Base-by-base conservation (phyloP, 2,797 vertebrate species). In the Harpagifer antarcticus region DNA sequence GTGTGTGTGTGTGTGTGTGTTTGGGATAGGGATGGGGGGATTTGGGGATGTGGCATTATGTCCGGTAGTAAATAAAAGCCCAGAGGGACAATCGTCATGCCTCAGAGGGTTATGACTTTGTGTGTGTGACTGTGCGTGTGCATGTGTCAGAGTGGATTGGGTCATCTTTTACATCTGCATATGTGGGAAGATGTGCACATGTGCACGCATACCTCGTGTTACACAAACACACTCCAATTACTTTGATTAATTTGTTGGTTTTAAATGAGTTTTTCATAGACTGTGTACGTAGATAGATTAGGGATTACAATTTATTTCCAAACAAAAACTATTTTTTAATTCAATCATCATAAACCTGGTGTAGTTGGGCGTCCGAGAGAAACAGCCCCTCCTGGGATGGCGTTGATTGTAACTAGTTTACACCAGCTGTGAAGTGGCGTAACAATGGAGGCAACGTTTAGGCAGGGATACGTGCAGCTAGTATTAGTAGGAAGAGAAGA, bases 31-130 rank as follows among this genome's bases (percentile, higher is more conserved):
- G 33, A 9, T 59, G 3, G 20, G 43, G 66, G 69, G 57, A 9
- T 6, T 37, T 37, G 27, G 60, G 78, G 80, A 74, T 74, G 71
- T 60, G 72, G 78, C 82, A 88, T 90, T 86, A 81, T 86, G 86
- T 80, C 71, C 67, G 85, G 82, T 61, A 89, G 89, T 91, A 88
- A 91, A 90, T 91, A 79, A 91, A 97, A 97, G 95, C 96, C 96
- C 95, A 92, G 90, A 94, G 95, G 95, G 96, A 89, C 49, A 15
- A 84, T 27, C 23, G 4, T 96, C 96, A 96, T 93, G 95, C 95
- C 95, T 95, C 91, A 94, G 90, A 95, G 94, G 95, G 94, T 93
- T 52, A 19, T 92, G 94, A 89, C 88, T 44, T 27, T 63, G 49
- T 65, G 31, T 64, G 50, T 57, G 40, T 33, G 44, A n/a, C n/a